Evolutionary conservation across 2,797 vertebrate species (phyloP).

Genomic region (Microctenopoma steveboyesi): DNA sequence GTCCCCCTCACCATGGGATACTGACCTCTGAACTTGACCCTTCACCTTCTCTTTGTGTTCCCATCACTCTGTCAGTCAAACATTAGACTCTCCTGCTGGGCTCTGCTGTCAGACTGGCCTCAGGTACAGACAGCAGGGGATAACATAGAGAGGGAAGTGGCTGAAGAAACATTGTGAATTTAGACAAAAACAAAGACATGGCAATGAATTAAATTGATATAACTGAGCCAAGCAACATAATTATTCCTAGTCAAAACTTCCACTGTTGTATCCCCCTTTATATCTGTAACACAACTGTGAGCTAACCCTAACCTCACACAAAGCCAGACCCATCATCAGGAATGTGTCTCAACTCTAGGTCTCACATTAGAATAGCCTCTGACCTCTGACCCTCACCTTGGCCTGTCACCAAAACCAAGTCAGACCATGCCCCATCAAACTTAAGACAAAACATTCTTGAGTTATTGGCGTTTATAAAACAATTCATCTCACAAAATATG

Average conservation of each 20-base stretch:
- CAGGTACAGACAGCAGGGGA: conserved; percentile 59
- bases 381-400: conserved; percentile 27
- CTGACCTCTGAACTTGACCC: conserved; percentile 76
- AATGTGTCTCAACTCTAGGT: conserved; percentile 37
- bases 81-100: conserved; percentile 69
- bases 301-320: conserved; percentile 4
- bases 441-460: conserved; percentile 19
- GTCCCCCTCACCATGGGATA: conserved; percentile 55
- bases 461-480: conserved; percentile 18
- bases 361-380: too few species aligned
- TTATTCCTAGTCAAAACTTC: neutral
- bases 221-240: neutral
- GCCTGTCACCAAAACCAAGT: conserved; percentile 31
- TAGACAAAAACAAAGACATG: conserved; percentile 1
- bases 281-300: conserved; percentile 11
- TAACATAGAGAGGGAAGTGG: conserved; percentile 25
- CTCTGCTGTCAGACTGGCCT: conserved; percentile 48
- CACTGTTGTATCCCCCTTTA: neutral
- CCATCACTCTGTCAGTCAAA: conserved; percentile 78
- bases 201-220: neutral
- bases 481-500: conserved; percentile 23
- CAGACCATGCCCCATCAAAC: conserved; percentile 26
- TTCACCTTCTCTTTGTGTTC: conserved; percentile 66
- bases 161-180: conserved; percentile 15
- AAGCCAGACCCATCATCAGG: conserved; percentile 25